A percentile compares a stretch with the other conserved stretches of the same genome.
Evolutionary conservation across 2,888 invertebrate species (phyloP).

Genomic region (Apodemia hepburni): DNA sequence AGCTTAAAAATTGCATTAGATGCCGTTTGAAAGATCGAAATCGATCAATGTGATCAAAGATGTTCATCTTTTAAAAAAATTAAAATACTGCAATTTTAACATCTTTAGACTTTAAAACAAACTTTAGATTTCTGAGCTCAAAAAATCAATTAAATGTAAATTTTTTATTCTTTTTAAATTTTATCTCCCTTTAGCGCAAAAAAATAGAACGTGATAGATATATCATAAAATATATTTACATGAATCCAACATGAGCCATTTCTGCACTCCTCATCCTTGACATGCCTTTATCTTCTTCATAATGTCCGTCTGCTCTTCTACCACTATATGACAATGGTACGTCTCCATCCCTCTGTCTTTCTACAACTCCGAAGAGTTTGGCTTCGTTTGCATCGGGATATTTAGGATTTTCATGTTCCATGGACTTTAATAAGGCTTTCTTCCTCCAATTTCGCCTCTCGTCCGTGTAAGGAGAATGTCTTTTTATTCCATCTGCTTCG

Average conservation of each 20-base stretch:
- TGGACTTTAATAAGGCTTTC: conserved; percentile 49
- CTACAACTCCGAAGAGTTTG: conserved; percentile 41
- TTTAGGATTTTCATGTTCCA: conserved; percentile 45
- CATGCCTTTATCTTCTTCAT: conserved; percentile 46
- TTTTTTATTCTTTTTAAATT: too few relatives aligned
- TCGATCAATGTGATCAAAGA: too few relatives aligned
- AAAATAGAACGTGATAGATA: too few relatives aligned
- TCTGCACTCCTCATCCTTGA: conserved; percentile 49
- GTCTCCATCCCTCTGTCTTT: conserved; percentile 45
- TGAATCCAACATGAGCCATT: conserved; percentile 23
- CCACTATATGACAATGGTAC: conserved; percentile 39
- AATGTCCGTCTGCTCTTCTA: conserved; percentile 38
- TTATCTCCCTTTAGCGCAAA: too few relatives aligned
- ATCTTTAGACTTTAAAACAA: too few relatives aligned
- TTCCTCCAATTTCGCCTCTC: conserved; percentile 66
- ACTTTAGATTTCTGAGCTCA: too few relatives aligned
- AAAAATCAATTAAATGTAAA: too few relatives aligned
- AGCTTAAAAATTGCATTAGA: too few relatives aligned
- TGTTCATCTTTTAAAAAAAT: too few relatives aligned
- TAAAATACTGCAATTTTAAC: too few relatives aligned
- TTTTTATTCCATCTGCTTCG: conserved; percentile 51
- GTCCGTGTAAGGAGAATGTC: conserved; percentile 48
- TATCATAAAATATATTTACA: background rate
- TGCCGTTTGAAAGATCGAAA: too few relatives aligned
- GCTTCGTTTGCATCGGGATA: conserved; percentile 51